A percentile compares a stretch with the other conserved stretches of the same genome.
Evolutionary conservation across 64 coral and sea anemone species (phyloP).

Genomic region (Platygyra sinensis): DNA sequence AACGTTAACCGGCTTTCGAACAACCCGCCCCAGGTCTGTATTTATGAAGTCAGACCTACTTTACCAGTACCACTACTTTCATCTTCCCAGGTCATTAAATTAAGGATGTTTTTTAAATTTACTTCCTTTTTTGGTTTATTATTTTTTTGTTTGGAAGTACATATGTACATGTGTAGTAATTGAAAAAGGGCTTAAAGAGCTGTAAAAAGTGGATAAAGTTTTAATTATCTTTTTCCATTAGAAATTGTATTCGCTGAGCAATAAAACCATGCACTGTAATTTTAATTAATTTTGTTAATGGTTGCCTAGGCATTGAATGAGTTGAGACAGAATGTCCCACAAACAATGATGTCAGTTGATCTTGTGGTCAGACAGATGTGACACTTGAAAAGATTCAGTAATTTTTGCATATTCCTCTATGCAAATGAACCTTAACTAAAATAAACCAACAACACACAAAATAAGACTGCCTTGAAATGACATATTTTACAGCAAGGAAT

Average conservation of each 20-base stretch:
- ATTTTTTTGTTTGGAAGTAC: too few relatives aligned
- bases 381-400: not conserved
- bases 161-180: not conserved
- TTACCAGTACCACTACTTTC: too few relatives aligned
- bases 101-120: too few relatives aligned
- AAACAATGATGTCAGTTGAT: not conserved
- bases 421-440: not conserved
- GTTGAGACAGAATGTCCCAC: not conserved
- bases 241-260: not conserved
- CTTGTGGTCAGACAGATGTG: not conserved
- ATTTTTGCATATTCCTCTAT: constrained; percentile 17
- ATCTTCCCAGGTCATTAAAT: too few relatives aligned
- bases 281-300: not conserved
- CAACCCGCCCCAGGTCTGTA: too few relatives aligned
- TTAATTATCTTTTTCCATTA: not conserved
- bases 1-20: too few relatives aligned
- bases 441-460: not conserved
- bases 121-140: too few relatives aligned
- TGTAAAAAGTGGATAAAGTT: not conserved
- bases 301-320: not conserved
- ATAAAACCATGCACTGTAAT: not conserved
- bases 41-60: too few relatives aligned
- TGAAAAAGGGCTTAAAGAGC: not conserved
- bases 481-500: not conserved
- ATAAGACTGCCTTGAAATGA: not conserved